phyloP scores from a whole-genome alignment of 2,797 vertebrate genomes.

The Bradypodion ventrale region DNA sequence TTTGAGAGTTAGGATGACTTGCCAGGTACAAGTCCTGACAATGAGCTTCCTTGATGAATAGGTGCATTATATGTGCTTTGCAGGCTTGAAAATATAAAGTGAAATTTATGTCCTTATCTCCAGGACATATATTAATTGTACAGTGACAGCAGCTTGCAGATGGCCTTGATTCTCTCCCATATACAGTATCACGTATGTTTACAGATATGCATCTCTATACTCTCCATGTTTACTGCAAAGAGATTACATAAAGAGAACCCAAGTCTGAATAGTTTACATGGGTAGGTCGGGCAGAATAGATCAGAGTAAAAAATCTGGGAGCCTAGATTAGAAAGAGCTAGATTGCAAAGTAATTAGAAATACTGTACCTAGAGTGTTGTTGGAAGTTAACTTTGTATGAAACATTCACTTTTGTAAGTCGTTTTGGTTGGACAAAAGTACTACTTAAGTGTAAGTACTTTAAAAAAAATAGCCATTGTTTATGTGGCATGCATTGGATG shows the following conservation, averaged over 20 bases:
- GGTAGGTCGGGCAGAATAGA: not conserved
- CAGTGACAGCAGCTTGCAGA: not conserved
- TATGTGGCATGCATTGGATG: too few species aligned
- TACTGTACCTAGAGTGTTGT: not conserved
- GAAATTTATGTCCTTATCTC: not conserved
- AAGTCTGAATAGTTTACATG: not conserved
- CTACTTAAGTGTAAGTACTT: not conserved
- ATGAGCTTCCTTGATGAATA: not conserved
- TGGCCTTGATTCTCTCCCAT: not conserved
- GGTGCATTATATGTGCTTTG: not conserved
- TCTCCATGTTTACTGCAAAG: not conserved
- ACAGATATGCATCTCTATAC: not conserved
- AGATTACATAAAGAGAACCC: not conserved
- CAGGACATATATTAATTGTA: too few species aligned
- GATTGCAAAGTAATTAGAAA: not conserved
- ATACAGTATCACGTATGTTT: not conserved
- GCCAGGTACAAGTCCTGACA: not conserved
- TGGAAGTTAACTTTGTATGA: not conserved
- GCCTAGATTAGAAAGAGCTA: not conserved
- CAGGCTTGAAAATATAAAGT: not conserved
- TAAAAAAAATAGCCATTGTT: not conserved
- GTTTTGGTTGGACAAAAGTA: not conserved
- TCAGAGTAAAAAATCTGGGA: not conserved
- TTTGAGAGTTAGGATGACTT: not conserved
- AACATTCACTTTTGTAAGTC: not conserved